Evolutionary conservation across 2,113 vertebrate genomes (phyloP).

Genomic region (Gallinago paraguaiae): DNA sequence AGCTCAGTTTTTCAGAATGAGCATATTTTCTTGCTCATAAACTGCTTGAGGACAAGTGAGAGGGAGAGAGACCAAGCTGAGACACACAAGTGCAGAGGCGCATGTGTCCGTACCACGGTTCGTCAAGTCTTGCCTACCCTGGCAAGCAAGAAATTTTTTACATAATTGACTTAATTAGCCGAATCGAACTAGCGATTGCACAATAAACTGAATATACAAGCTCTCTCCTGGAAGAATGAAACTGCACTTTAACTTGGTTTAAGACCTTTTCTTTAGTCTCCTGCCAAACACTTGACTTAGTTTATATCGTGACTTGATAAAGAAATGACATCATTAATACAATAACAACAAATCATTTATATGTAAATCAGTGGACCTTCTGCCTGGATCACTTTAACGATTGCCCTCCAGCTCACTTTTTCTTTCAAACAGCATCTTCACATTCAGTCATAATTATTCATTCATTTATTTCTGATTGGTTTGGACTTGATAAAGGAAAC

Average conservation of each 20-base stretch:
- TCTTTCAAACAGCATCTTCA: neutral
- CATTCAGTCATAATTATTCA: neutral
- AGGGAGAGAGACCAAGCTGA: neutral
- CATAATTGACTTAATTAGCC: conserved; percentile 27
- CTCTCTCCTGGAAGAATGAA: neutral
- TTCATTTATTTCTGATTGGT: neutral
- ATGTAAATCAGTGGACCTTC: conserved; percentile 14
- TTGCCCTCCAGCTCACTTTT: neutral
- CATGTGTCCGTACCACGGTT: neutral
- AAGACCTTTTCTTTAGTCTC: neutral
- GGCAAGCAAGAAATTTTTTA: neutral
- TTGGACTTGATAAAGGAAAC: neutral
- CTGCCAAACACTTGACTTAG: conserved; percentile 10
- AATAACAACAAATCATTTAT: neutral
- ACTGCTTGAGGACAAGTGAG: neutral
- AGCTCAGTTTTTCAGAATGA: neutral
- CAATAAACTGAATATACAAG: neutral
- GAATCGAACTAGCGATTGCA: neutral
- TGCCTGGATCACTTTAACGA: neutral
- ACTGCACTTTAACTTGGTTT: neutral
- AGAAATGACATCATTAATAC: conserved; percentile 14
- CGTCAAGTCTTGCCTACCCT: neutral
- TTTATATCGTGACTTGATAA: neutral
- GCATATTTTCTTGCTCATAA: neutral
- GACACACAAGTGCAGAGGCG: neutral